Percentiles rank a stretch among this genome's conserved stretches.
phyloP scores from a whole-genome alignment of 2,113 vertebrate genomes.

The Phylloscopus trochiloides region DNA sequence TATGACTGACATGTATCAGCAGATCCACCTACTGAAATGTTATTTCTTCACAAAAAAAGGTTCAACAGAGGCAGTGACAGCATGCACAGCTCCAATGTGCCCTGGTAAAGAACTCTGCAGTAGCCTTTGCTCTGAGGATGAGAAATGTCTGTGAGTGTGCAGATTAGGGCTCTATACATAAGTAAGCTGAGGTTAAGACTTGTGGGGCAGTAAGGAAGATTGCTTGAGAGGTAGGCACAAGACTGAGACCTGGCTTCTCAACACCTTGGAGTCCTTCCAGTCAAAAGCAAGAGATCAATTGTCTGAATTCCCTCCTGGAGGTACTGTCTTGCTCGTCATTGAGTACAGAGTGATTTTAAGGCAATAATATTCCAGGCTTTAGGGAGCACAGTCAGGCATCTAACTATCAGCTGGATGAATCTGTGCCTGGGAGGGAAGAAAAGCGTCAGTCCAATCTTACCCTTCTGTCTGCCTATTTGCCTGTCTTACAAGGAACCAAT shows the following conservation, averaged over 20 bases:
- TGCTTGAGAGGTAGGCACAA: neutral
- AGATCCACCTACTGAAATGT: neutral
- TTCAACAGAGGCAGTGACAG: neutral
- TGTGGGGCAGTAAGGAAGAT: neutral
- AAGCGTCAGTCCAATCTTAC: neutral
- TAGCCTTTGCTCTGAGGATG: neutral
- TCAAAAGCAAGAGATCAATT: neutral
- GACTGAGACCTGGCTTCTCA: neutral
- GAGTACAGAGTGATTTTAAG: neutral
- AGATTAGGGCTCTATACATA: neutral
- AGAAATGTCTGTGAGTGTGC: neutral
- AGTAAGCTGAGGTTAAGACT: neutral
- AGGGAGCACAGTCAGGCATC: neutral
- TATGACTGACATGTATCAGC: neutral
- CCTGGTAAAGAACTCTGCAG: neutral
- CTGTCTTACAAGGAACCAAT: neutral
- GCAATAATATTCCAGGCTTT: neutral
- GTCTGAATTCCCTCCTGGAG: neutral
- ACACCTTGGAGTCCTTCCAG: neutral
- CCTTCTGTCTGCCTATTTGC: neutral
- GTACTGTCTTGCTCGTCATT: neutral
- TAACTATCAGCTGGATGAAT: neutral
- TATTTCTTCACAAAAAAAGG: neutral
- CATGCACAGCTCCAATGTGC: neutral
- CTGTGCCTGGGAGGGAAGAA: neutral